These are phyloP conservation scores for Melieria crassipennis DNA, from an alignment of 2,888 invertebrate species.

Conservation along the genomic window DNA sequence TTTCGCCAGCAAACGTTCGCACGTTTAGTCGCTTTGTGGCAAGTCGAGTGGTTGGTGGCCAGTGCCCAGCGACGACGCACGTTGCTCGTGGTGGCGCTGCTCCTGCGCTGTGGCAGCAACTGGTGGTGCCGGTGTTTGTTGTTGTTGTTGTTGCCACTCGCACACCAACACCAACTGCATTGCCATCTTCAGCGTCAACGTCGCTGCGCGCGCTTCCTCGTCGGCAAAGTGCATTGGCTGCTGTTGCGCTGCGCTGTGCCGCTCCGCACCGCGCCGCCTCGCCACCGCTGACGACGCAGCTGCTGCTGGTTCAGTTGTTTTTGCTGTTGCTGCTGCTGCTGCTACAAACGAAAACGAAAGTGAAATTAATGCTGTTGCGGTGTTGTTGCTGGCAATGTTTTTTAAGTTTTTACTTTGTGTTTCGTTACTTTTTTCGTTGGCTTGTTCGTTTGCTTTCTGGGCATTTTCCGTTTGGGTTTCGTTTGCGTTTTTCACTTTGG, in stretches of 20 bases:
- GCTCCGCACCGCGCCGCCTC: too few species aligned
- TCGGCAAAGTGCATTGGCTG: slow-evolving; percentile 30
- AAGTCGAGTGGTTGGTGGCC: too few species aligned
- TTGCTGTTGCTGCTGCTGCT: not conserved
- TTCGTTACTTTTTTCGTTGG: slow-evolving; percentile 20
- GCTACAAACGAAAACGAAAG: slow-evolving; percentile 55
- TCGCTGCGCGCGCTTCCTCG: slow-evolving; percentile 24
- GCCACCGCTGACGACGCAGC: too few species aligned
- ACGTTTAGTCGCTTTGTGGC: too few species aligned
- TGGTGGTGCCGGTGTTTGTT: not conserved
- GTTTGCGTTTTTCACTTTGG: slow-evolving; percentile 39
- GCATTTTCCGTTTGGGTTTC: slow-evolving; percentile 18
- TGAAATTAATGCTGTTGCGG: slow-evolving; percentile 47
- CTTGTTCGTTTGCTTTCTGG: too few species aligned
- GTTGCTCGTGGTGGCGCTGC: too few species aligned
- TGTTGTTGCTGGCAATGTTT: slow-evolving; percentile 11
- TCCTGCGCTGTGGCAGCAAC: not conserved
- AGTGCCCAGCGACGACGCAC: too few species aligned
- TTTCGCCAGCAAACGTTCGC: too few species aligned
- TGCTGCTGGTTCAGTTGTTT: not conserved
- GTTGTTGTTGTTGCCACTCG: slow-evolving; percentile 4
- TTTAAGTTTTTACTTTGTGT: slow-evolving; percentile 31
- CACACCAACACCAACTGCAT: slow-evolving; percentile 16
- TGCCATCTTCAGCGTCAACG: slow-evolving; percentile 27
- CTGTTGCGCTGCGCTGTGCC: slow-evolving; percentile 7